These are phyloP conservation scores for Tauraco erythrolophus DNA, from an alignment of 2,113 vertebrate species.

Conservation along the genomic window DNA sequence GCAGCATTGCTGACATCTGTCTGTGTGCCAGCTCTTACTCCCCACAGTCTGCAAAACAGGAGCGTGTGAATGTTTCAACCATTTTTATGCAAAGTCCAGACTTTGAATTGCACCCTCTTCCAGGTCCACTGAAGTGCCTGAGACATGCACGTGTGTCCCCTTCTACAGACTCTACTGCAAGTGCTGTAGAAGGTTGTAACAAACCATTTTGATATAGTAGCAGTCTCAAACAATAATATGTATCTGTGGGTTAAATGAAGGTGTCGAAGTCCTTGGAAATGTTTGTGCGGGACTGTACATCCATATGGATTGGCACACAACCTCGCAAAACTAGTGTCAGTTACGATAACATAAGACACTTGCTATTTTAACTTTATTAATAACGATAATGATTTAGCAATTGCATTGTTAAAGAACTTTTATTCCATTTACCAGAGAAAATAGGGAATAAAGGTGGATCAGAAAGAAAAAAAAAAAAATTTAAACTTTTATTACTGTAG, in stretches of 20 bases:
- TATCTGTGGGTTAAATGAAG: background rate
- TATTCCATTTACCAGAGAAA: background rate
- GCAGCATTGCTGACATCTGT: background rate
- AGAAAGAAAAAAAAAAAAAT: accelerated
- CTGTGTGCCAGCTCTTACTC: background rate
- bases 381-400: background rate
- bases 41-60: background rate
- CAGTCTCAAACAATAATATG: background rate
- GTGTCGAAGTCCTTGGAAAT: background rate
- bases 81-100: background rate
- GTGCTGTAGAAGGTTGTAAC: background rate
- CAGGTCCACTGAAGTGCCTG: background rate
- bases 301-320: background rate
- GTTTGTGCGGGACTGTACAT: background rate
- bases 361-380: background rate
- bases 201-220: background rate
- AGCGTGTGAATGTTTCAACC: background rate
- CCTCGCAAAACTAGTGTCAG: background rate
- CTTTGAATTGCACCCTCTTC: background rate
- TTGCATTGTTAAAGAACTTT: background rate
- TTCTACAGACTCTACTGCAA: background rate
- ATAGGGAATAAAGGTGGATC: background rate
- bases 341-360: background rate
- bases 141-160: accelerated
- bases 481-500: background rate